Evolutionary conservation across 2,797 vertebrate genomes (phyloP), one percentile per base, ranked within the genome.

Genomic region (Aplochiton taeniatus): DNA sequence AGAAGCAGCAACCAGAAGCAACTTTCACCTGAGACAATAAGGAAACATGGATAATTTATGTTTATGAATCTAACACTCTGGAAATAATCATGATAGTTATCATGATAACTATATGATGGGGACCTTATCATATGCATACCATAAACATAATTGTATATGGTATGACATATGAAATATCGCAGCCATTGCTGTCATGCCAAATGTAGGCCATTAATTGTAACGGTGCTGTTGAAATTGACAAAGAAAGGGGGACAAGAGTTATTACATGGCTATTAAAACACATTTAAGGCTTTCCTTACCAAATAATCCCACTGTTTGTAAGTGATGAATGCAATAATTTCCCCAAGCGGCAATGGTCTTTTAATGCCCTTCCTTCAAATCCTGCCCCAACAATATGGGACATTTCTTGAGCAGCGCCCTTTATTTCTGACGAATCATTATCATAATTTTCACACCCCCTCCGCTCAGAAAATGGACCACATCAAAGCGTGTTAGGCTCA

Each of bases 401-500:
- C 18, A 47, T 59, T 62, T 60, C 47, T 63, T 62, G 58, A 78
- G 70, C 61, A 50, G 42, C 57, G 61, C 62, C 70, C 70, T 73
- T 58, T 76, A 65, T 64, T 63, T 71, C 56, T 67, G 41, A 69
- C 49, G 44, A 79, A 52, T 65, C 64, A 79, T 83, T 85, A 82
- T 18, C 72, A 73, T 82, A 84, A 70, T 53, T 70, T 51, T 19
- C 63, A 59, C 64, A 66, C 42, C 19, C 43, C 14, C 31, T 53
- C 11, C 68, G 58, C 44, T 58, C 49, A 13, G 42, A 71, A 70
- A 78, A 70, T 50, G 59, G 56, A 51, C 42, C 54, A 71, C 77
- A 82, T 88, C 74, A 79, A 79, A 85, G 74, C 44, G 19, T 73
- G 67, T 73, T 72, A 50, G 62, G 42, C 66, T 75, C 68, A 63